phyloP scores from a whole-genome alignment of 2,888 invertebrate genomes.

The Lissocephala sabroskyi region DNA sequence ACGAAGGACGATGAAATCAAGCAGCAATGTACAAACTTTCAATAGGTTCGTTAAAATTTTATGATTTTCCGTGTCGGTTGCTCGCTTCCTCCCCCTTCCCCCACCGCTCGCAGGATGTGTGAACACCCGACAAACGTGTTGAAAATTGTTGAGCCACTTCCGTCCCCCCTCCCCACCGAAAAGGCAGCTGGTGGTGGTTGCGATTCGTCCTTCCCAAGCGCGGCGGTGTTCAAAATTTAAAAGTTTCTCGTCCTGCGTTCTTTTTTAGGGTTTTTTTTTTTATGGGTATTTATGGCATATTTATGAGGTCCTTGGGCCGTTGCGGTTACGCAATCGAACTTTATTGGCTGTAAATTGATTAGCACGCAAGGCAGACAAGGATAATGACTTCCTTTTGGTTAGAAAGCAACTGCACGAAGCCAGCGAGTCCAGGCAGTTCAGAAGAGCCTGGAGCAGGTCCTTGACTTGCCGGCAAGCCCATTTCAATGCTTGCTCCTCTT shows the following conservation, averaged over 20 bases:
- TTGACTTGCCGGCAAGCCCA: too few species aligned
- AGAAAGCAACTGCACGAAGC: too few species aligned
- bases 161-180: constrained; percentile 21
- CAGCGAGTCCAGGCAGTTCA: too few species aligned
- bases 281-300: constrained; percentile 33
- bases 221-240: constrained; percentile 44
- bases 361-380: too few species aligned
- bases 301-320: too few species aligned
- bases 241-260: constrained; percentile 11
- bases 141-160: constrained; percentile 59
- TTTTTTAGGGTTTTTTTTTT: constrained; percentile 3
- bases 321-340: too few species aligned
- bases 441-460: too few species aligned
- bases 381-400: too few species aligned
- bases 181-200: neutral
- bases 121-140: constrained; percentile 47
- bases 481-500: too few species aligned
- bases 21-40: constrained; percentile 67
- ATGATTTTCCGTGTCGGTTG: constrained; percentile 51
- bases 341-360: too few species aligned
- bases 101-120: too few species aligned
- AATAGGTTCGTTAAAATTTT: constrained; percentile 67
- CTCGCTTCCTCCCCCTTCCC: constrained; percentile 1
- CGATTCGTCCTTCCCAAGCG: too few species aligned
- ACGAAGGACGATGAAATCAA: constrained; percentile 45